Evolutionary conservation across 1,140 invertebrate species (phyloP).

Genomic region (Apolygus lucorum): DNA sequence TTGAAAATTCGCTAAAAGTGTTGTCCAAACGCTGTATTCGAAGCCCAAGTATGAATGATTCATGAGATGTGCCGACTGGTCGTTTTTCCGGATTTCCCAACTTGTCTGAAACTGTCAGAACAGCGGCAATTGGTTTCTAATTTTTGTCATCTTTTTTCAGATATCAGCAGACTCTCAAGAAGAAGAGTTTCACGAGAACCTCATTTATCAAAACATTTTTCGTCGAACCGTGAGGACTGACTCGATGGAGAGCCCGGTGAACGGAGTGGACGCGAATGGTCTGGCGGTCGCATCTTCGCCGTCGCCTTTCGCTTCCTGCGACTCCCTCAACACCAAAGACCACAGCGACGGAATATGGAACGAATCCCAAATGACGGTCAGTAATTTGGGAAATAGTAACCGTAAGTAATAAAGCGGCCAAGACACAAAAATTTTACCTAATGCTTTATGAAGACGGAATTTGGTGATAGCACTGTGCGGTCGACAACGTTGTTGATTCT

Average conservation of each 20-base stretch:
- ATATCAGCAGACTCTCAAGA: slow-evolving; percentile 37
- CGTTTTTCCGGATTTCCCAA: too few relatives aligned
- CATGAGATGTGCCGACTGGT: too few relatives aligned
- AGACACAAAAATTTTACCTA: too few relatives aligned
- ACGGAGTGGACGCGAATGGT: slow-evolving; percentile 27
- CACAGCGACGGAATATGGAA: slow-evolving; percentile 80
- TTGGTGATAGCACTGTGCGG: too few relatives aligned
- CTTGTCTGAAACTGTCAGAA: too few relatives aligned
- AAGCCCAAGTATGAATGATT: too few relatives aligned
- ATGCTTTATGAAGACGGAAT: too few relatives aligned
- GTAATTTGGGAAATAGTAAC: too few relatives aligned
- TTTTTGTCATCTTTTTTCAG: slow-evolving; percentile 27
- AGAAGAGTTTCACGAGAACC: slow-evolving; percentile 64
- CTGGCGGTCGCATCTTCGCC: slow-evolving; percentile 24
- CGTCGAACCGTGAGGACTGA: slow-evolving; percentile 32
- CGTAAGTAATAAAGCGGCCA: too few relatives aligned
- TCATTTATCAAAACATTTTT: slow-evolving; percentile 60
- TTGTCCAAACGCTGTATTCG: too few relatives aligned
- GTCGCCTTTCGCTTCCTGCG: slow-evolving; percentile 69
- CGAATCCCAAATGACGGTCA: slow-evolving; percentile 66
- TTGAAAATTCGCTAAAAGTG: too few relatives aligned
- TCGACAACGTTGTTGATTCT: neutral
- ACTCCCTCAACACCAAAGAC: slow-evolving; percentile 59
- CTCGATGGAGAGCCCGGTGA: slow-evolving; percentile 29
- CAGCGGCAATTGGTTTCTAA: too few relatives aligned